These are phyloP conservation scores for Malurus leucopterus DNA, from an alignment of 2,797 vertebrate species.

Conservation along the genomic window DNA sequence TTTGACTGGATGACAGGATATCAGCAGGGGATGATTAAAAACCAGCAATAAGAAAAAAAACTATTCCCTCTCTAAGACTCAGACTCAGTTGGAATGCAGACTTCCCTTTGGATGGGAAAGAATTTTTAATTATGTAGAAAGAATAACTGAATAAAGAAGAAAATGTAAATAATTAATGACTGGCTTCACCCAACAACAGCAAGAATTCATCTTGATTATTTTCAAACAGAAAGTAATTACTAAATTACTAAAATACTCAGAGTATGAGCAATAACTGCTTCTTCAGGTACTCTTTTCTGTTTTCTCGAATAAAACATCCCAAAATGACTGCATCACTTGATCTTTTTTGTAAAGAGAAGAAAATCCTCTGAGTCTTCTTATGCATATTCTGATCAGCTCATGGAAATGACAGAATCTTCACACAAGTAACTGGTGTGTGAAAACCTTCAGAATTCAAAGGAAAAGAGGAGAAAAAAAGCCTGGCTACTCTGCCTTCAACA, in stretches of 20 bases:
- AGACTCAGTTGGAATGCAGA: conserved; percentile 29
- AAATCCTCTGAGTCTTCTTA: neutral
- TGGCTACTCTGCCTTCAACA: neutral
- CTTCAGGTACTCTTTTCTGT: neutral
- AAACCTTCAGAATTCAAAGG: conserved; percentile 1
- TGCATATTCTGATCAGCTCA: conserved; percentile 16
- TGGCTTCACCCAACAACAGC: neutral
- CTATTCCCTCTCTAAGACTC: neutral
- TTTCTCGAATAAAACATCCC: neutral
- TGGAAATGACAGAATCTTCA: neutral
- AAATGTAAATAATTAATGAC: neutral
- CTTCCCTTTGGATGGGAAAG: conserved; percentile 1
- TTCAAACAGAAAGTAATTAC: neutral
- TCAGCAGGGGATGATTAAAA: conserved; percentile 46
- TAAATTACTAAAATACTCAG: neutral
- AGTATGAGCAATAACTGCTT: neutral
- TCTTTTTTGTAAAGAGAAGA: neutral
- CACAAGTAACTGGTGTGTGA: neutral
- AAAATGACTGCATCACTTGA: neutral
- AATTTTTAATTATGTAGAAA: conserved; percentile 40
- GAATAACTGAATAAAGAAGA: conserved; percentile 5
- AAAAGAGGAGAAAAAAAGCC: neutral
- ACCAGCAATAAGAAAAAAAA: neutral
- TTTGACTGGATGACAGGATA: conserved; percentile 5
- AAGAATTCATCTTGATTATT: neutral